Percentiles rank a stretch among this genome's conserved stretches.
These are phyloP conservation scores for Mobula birostris DNA, from an alignment of 2,113 vertebrate genomes.

Conservation along the genomic window DNA sequence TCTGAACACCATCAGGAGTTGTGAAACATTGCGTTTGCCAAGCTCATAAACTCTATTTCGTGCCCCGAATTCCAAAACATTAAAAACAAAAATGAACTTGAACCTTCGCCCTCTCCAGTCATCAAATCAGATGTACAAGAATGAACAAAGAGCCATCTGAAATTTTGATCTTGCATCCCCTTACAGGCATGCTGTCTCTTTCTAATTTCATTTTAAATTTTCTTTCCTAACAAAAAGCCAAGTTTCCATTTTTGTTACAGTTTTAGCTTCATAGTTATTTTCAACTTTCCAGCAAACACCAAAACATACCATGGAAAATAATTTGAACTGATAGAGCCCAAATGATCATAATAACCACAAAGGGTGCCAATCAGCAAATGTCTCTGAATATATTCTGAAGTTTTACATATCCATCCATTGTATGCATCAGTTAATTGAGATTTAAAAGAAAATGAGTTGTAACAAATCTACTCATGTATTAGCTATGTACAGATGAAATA, in stretches of 20 bases:
- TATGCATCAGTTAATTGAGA: neutral
- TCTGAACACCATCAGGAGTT: neutral
- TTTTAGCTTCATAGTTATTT: neutral
- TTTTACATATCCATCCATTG: neutral
- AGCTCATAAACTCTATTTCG: conserved; percentile 24
- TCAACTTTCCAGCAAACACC: neutral
- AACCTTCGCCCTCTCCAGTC: conserved; percentile 7
- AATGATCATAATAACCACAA: neutral
- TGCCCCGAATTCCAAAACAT: neutral
- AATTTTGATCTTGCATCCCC: neutral
- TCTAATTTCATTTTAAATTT: neutral
- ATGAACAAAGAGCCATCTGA: neutral
- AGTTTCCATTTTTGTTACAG: neutral
- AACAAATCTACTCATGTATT: neutral
- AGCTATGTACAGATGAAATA: neutral
- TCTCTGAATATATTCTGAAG: neutral
- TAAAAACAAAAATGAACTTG: conserved; percentile 15
- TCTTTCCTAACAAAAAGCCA: neutral
- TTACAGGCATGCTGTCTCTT: neutral
- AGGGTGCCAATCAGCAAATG: neutral
- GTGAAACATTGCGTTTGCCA: conserved; percentile 25
- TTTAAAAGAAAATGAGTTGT: neutral
- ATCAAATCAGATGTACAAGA: neutral
- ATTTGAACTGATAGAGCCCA: neutral
- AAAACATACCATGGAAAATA: neutral